Base-by-base conservation (phyloP, 2,113 vertebrate genomes). In the Tenrec ecaudatus region DNA sequence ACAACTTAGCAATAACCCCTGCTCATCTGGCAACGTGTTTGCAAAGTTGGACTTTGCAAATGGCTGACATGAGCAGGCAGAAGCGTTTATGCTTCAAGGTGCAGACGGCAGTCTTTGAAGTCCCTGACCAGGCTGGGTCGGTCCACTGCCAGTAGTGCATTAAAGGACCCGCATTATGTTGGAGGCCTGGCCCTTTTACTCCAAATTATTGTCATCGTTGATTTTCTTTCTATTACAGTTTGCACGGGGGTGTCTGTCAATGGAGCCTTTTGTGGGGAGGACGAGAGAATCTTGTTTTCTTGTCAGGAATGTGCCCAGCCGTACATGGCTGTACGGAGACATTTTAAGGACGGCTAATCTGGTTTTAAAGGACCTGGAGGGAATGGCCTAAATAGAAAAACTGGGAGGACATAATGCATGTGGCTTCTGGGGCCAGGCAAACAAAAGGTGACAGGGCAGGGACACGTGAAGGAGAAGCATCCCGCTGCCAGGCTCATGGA, bases 131-230 rank as follows among this genome's bases (percentile, higher is more conserved):
- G 47, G 57, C 33, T 68, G 25, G 25, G 77, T 71, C 82, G 38
- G n/a, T n/a, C 73, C 10, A 43, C 58, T 68, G 80, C 80, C 53
- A 20, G 33, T 3, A 58, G 71, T 25, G 5, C 19, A 33, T 81
- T 60, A 47, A 75, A 93, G 57, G 33, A 60, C 76, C 33, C 57
- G 25, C 75, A 38, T 87, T 60, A 62, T 76, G 62, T 43, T 78
- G n/a, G 89, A 90, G 86, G 92, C 25, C 16, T 29, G n/a, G 20
- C 89, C 33, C 75, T 58, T 89, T 85, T 68, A 43, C 85, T 91
- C 5, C n/a, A 75, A 81, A 73, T 66, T 60, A 73, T 66, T 60
- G 3, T 64, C 84, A n/a, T 15, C 71, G 11, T 75, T 92, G 76
- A 62, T 80, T 86, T 79, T 62, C 86, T 86, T 94, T 76, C 84